Evolutionary conservation across 2,888 invertebrate genomes (phyloP), one percentile per base, ranked within the genome.

Genomic region (Machimus rusticus): DNA sequence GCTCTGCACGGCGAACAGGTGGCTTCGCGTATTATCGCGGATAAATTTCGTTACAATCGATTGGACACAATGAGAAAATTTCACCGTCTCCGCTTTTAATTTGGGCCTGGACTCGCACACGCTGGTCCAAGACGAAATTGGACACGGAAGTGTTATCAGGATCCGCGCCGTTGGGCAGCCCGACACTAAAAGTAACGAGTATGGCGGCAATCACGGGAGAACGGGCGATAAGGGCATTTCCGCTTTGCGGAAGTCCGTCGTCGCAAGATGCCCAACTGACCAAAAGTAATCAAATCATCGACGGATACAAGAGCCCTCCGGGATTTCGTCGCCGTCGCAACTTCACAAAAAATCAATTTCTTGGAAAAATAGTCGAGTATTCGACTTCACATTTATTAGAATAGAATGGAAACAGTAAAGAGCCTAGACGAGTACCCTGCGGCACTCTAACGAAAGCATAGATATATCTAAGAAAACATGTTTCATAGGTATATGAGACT

Each of bases 21-120:
- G 84, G 84, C 74, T 84, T 9, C 34, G 14, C n/a, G 74, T 84
- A 28, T 39, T 84, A 74, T 74, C 57, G 66, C 66, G 34, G 66
- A 84, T 84, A 84, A 84, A 39, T 84, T 84, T 84, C 84, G 84
- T 84, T 74, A 84, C 84, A 84, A 84, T 84, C 74, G 84, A 66
- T 84, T 84, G 84, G 84, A 84, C 84, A 84, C 84, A 84, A 84
- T 74, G 57, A 74, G 74, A 66, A 37, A 74, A 66, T 66, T 39
- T 84, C 51, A 55, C 66, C 34, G 39, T 84, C 66, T 84, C 39
- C 28, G 37, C 57, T 19, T 31, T 84, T 66, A 39, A n/a, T 66
- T 34, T 28, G 66, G 1, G 28, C 66, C 12, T 31, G 23, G 39
- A 23, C 23, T 84, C 84, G 82, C 84, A 66, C 84, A 84, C 74